Base-by-base conservation (phyloP, 2,797 vertebrate genomes). In the Acrocephalus scirpaceus region DNA sequence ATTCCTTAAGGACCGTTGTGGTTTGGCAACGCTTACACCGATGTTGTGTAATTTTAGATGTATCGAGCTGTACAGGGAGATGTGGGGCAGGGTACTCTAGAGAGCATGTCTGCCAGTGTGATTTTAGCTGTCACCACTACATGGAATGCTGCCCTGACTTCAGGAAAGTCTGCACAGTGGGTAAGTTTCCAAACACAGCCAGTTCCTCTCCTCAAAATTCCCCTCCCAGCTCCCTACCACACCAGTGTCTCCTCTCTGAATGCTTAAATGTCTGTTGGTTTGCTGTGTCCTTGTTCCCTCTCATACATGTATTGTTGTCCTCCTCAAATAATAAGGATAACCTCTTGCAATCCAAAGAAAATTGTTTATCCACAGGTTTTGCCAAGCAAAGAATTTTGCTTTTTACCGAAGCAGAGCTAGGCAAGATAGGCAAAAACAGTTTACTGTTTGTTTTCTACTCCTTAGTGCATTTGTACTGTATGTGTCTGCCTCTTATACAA, bases 141-240 rank as follows among this genome's bases (percentile, higher is more conserved):
- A 97, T 95, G 90, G 99, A 99, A 95, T 99, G 99, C 98, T 99
- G 99, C 96, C 92, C 80, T 48, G 99, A 99, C 98, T 99, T 97
- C 96, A 98, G 98, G 97, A 96, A 95, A 93, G 90, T 97, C 81
- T 99, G 99, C 98, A 98, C 98, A 60, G 95, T 98, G 97, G 98
- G 99, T 99, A 98, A 97, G 98, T 98, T 72, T 90, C 23, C 54
- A 82, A 94, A 56, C 56, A 76, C 47, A 64, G 69, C 54, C 65
- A 80, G 78, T 38, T 61, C 65, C n/a, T 93, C 21, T 74, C 27
- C 10, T 36, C 74, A 22, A 77, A 77, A 34, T 10, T 13, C 57
- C 83, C 44, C 30, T 79, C 79, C 72, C 74, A 86, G 6, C 42
- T 77, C 73, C 86, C 38, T 60, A 9, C 21, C n/a, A 22, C 42